Conservation (phyloP, 1,140 invertebrate species). For the Bactericera cockerelli region DNA sequence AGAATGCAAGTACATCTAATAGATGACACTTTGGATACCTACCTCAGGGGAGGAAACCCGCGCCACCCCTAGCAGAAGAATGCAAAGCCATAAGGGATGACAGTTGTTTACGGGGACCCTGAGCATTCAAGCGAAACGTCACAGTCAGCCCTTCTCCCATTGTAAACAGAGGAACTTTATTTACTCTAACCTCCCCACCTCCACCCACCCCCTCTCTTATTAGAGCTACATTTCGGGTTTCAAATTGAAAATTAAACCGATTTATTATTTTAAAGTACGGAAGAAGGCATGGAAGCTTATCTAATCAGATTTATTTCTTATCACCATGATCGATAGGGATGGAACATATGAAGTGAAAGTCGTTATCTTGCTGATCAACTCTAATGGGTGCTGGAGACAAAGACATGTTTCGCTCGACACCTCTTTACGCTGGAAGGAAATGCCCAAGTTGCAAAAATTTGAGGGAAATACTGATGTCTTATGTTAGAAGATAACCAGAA, state of each 20-base stretch:
- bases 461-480: no score
- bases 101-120: conserved; percentile 1
- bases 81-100: neutral
- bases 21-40: no score
- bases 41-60: no score
- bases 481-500: no score
- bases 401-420: no score
- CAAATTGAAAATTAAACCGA: conserved; percentile 9
- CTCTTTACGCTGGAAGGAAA: no score
- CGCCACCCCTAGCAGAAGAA: neutral
- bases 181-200: neutral
- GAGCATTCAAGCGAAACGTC: neutral
- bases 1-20: no score
- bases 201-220: neutral
- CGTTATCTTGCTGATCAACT: no score
- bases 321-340: no score
- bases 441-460: no score
- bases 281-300: neutral
- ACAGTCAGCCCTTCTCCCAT: neutral
- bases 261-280: conserved; percentile 7
- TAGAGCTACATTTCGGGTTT: neutral
- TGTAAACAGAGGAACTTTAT: conserved; percentile 4
- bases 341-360: no score
- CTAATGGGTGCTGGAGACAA: no score
- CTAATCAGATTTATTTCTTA: neutral